Evolutionary conservation across 2,797 vertebrate species (phyloP), one percentile per base, ranked within the genome.

Genomic region (Halcyon chelicuti): DNA sequence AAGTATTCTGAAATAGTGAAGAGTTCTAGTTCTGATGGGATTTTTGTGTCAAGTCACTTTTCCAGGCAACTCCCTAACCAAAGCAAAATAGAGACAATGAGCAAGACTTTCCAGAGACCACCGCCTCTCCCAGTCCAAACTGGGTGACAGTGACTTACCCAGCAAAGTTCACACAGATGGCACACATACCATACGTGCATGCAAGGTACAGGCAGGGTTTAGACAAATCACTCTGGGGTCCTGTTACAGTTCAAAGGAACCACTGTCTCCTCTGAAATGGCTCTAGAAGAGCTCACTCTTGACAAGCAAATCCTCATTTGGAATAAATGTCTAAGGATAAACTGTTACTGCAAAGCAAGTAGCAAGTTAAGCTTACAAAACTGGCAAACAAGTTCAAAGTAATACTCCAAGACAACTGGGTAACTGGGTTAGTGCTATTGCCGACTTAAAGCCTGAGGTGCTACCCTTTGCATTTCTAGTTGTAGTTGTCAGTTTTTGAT

Each of bases 31-130:
- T 73, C 55, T 73, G 77, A 35, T 57, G 92, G 55, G 78, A 90
- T 92, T 89, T 93, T 74, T 74, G 63, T 87, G 13, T 25, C 60
- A 71, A 67, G 71, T 57, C 52, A 40, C 31, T 92, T 93, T 49
- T 90, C 86, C 78, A 92, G 74, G 39, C 63, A 95, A 68, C 47
- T 95, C 82, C 78, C 80, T 47, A 33, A 78, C 46, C 79, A 78
- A 60, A 93, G 18, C 26, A 66, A 74, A 52, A 52, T 7, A 33
- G 0, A 52, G 51, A 40, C 49, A 76, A 40, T 25, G 25, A 93
- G 47, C 52, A 87, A 89, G 51, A 87, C 40, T 74, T 86, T 67
- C 73, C 88, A 91, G 80, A 79, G 83, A 6, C 26, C 1, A 0
- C 3, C 16, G 25, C 23, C 46, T 62, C 37, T 15, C 28, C 49